phyloP scores from a whole-genome alignment of 2,888 invertebrate species.

The Aleiodes alternator region DNA sequence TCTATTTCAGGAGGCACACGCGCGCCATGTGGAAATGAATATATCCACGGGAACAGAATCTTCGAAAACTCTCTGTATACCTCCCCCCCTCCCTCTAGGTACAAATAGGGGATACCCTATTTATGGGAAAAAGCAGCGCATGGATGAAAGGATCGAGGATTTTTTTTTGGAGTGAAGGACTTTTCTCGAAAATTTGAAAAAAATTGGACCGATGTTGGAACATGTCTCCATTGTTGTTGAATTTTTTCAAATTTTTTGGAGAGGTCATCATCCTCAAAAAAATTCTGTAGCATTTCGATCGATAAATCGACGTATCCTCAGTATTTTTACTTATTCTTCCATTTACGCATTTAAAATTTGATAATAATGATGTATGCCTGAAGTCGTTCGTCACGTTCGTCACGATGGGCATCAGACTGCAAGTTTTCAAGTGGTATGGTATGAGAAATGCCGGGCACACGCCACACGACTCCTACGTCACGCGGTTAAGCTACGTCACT shows the following conservation, averaged over 20 bases:
- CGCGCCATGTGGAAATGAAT: constrained; percentile 26
- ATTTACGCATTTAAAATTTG: background rate
- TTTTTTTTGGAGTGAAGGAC: too few species aligned
- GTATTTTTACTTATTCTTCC: too few species aligned
- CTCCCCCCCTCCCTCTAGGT: too few species aligned
- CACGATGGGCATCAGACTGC: constrained; percentile 8
- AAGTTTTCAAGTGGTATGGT: constrained; percentile 52
- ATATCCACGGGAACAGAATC: constrained; percentile 19
- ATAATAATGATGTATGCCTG: constrained; percentile 56
- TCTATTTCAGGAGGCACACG: constrained; percentile 30
- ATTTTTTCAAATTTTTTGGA: too few species aligned
- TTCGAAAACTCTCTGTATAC: background rate
- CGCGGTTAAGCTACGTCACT: constrained; percentile 66
- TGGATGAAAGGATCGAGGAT: too few species aligned
- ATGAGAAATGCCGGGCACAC: constrained; percentile 59
- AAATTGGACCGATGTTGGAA: too few species aligned
- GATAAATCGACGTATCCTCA: too few species aligned
- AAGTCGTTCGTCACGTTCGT: constrained; percentile 55
- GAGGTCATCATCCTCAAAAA: too few species aligned
- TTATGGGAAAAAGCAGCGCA: too few species aligned
- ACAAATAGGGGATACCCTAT: background rate
- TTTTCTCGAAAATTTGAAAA: too few species aligned
- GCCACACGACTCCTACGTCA: constrained; percentile 66
- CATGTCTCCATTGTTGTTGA: too few species aligned
- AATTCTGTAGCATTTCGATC: too few species aligned